Evolutionary conservation across 2,113 vertebrate genomes (phyloP), one percentile per base, ranked within the genome.

Genomic region (Trematocara stigmaticum): DNA sequence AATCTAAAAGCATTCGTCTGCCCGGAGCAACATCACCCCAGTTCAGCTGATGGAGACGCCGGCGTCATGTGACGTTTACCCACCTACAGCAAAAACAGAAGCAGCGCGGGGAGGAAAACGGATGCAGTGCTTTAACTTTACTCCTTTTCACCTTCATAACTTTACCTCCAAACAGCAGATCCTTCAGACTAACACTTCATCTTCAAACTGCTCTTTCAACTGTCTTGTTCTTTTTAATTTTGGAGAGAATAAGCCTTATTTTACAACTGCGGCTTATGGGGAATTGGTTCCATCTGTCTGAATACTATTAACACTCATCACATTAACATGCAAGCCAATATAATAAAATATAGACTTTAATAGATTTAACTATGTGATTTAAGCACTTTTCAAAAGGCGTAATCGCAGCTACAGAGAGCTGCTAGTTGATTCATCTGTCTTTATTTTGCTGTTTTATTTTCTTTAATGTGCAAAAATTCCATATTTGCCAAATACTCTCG

Each of bases 101-200:
- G 42, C 42, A 49, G 23, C 0, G 11, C 0, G 18, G 4, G 59
- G 42, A 11, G 15, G 15, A 0, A 16, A 29, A 47, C 5, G 0
- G 7, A 23, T 2, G 5, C 10, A 6, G 9, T 6, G n/a, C n/a
- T 59, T 59, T 34, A 9, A 31, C 9, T 29, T 10, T 29, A 10
- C 66, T 29, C 66, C 66, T 0, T 10, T 10, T 74, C 66, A 47
- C 20, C 42, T 12, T 47, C 66, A 31, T 49, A 69, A 69, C n/a
- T 42, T 69, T 9, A 74, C 23, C 8, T 47, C 13, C 69, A 47
- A 0, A 31, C 42, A 76, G 4, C 15, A 18, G 15, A 76, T 49
- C 15, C 23, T 29, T 5, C 42, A 7, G 31, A 49, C 6, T 49
- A 3, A 42, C n/a, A 15, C 23, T 74, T 74, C 20, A 29, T 26